A percentile compares a stretch with the other conserved stretches of the same genome.
Evolutionary conservation across 2,113 vertebrate species (phyloP).

Genomic region (Eretmochelys imbricata): DNA sequence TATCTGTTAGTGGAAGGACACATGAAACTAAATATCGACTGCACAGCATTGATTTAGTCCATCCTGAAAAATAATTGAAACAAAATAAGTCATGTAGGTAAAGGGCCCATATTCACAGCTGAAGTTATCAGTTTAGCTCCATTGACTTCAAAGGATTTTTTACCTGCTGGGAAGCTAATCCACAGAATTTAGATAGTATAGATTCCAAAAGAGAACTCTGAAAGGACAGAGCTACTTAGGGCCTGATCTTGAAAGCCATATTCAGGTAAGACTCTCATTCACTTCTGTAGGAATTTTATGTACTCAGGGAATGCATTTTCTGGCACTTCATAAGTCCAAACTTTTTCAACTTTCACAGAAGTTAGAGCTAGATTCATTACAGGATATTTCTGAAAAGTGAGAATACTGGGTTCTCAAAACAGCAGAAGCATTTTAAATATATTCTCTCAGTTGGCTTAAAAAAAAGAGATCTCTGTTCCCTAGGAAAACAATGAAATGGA

Average conservation of each 20-base stretch:
- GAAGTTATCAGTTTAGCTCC: neutral
- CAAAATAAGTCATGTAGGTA: neutral
- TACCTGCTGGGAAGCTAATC: neutral
- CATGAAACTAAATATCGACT: neutral
- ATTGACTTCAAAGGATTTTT: constrained; percentile 33
- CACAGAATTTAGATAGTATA: neutral
- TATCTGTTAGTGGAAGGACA: neutral
- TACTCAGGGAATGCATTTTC: neutral
- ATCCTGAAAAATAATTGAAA: neutral
- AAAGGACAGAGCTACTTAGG: constrained; percentile 11
- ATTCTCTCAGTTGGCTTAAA: constrained; percentile 21
- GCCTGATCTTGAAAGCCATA: constrained; percentile 11
- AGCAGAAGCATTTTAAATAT: neutral
- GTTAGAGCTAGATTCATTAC: constrained; percentile 44
- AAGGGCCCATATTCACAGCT: neutral
- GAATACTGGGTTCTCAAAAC: constrained; percentile 22
- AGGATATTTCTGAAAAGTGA: constrained; percentile 16
- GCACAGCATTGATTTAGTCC: neutral
- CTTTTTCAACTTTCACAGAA: neutral
- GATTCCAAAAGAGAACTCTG: neutral
- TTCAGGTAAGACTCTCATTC: constrained; percentile 16
- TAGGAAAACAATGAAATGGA: neutral
- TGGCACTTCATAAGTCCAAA: neutral
- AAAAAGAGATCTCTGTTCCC: constrained; percentile 8
- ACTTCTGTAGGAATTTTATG: neutral